Percentiles rank a stretch among this genome's conserved stretches.
phyloP scores from a whole-genome alignment of 2,113 vertebrate species.

The human (Homo sapiens) region GRCh38 chr14:57503001-57503500 shows the following conservation, averaged over 20 bases:
- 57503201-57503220: neutral
- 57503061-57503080: neutral
- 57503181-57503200: neutral
- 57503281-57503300: neutral
- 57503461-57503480: too few species aligned
- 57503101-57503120: neutral
- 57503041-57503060: fast-evolving
- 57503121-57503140: neutral
- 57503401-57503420: neutral
- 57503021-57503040: too few species aligned
- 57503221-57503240: neutral
- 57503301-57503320: neutral
- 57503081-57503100: neutral
- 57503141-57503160: neutral
- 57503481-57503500: too few species aligned
- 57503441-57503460: too few species aligned
- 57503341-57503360: neutral
- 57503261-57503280: neutral
- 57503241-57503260: neutral
- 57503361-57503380: neutral
- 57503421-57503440: neutral
- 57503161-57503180: neutral
- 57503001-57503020: fast-evolving
- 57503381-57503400: neutral
- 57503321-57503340: neutral